These are phyloP conservation scores for Sternarchorhynchus goeldii DNA, from an alignment of 2,797 vertebrate species.

Conservation along the genomic window DNA sequence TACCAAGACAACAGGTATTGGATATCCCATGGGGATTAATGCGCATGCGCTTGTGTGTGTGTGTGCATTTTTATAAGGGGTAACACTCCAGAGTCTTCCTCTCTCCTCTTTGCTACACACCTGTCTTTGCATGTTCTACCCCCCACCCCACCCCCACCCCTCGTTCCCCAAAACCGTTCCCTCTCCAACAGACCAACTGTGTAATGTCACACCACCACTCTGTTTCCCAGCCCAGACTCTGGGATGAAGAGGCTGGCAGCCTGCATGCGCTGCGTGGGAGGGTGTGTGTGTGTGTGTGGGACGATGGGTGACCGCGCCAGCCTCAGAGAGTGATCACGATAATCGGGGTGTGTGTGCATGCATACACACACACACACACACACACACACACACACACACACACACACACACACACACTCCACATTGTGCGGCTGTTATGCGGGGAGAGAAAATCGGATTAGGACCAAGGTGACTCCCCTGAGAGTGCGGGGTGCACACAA, in stretches of 20 bases:
- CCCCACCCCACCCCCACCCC: conserved; percentile 14
- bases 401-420: conserved; percentile 19
- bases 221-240: conserved; percentile 44
- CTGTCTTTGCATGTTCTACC: conserved; percentile 1
- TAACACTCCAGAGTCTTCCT: conserved; percentile 42
- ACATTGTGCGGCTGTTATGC: conserved; percentile 22
- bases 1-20: conserved; percentile 81
- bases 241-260: conserved; percentile 58
- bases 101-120: conserved; percentile 25
- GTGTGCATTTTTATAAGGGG: conserved; percentile 49
- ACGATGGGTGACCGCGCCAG: conserved; percentile 53
- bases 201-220: conserved; percentile 52
- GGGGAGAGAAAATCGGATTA: conserved; percentile 51
- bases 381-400: background rate
- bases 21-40: conserved; percentile 69
- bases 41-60: conserved; percentile 42
- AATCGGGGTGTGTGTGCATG: conserved; percentile 59
- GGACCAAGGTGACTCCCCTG: conserved; percentile 74
- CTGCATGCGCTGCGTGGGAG: conserved; percentile 51
- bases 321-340: conserved; percentile 63
- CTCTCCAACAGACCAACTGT: conserved; percentile 53
- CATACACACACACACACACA: conserved; percentile 1
- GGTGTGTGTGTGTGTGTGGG: conserved; percentile 45
- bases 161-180: background rate
- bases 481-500: conserved; percentile 46